These are phyloP conservation scores for Bombus pyrosoma DNA, from an alignment of 1,140 invertebrate genomes.

Conservation along the genomic window DNA sequence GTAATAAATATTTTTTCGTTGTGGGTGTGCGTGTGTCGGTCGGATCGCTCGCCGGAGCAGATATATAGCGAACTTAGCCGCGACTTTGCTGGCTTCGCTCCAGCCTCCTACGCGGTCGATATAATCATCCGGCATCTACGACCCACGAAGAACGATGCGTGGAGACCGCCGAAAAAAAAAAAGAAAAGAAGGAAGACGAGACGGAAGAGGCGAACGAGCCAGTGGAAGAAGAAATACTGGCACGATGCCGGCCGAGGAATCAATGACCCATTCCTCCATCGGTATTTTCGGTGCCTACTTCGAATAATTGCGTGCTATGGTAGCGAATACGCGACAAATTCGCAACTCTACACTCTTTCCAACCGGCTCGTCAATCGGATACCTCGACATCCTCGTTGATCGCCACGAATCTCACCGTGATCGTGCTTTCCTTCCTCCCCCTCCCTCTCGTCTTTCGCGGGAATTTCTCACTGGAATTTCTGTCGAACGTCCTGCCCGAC, in stretches of 20 bases:
- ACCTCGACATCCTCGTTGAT: too few species aligned
- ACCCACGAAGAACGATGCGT: slow-evolving; percentile 62
- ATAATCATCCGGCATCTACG: slow-evolving; percentile 75
- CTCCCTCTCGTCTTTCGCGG: too few species aligned
- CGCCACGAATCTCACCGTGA: background rate
- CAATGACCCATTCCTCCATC: slow-evolving; percentile 75
- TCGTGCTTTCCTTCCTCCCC: background rate
- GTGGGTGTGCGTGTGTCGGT: background rate
- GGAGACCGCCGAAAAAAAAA: slow-evolving; percentile 28
- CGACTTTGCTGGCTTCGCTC: slow-evolving; percentile 74
- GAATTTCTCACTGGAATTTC: background rate
- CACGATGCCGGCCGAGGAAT: slow-evolving; percentile 75
- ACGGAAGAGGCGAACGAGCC: slow-evolving; percentile 51
- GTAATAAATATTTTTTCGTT: slow-evolving; percentile 30
- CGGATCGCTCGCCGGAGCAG: background rate
- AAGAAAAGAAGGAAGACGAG: slow-evolving; percentile 15
- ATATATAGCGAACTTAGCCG: slow-evolving; percentile 46
- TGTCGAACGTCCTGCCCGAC: background rate
- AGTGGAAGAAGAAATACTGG: slow-evolving; percentile 66
- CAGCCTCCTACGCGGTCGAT: slow-evolving; percentile 80
- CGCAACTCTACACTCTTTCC: background rate
- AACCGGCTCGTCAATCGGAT: background rate
- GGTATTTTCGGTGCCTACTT: slow-evolving; percentile 71
- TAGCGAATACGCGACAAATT: slow-evolving; percentile 40
- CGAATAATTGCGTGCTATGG: slow-evolving; percentile 51